Conservation (phyloP, 2,888 invertebrate species). For the Amblyjoppa fuscipennis region DNA sequence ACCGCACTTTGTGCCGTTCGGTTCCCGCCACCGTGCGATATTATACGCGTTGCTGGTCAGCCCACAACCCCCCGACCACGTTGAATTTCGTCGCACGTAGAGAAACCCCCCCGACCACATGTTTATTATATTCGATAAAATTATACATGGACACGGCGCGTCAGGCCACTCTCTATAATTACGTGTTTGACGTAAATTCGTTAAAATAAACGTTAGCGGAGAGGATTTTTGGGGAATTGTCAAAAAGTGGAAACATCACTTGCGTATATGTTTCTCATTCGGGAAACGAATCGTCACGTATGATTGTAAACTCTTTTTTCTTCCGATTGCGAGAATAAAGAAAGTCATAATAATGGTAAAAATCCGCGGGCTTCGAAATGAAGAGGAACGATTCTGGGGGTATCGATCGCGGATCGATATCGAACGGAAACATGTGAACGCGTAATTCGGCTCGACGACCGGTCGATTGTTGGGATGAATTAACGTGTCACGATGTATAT, state of each 20-base stretch:
- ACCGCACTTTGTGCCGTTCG: conserved; percentile 58
- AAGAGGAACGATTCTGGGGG: no score
- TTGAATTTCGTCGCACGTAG: conserved; percentile 72
- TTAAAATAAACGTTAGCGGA: not conserved
- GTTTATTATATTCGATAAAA: conserved; percentile 71
- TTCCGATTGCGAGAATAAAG: no score
- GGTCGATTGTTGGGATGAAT: no score
- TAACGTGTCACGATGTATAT: no score
- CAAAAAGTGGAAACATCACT: not conserved
- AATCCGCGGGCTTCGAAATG: no score
- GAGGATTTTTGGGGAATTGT: not conserved
- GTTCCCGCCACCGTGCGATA: conserved; percentile 44
- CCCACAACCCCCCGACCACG: conserved; percentile 53
- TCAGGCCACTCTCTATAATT: conserved; percentile 13
- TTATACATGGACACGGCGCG: conserved; percentile 52
- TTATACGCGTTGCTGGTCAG: conserved; percentile 55
- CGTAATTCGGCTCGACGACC: no score
- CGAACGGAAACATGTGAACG: no score
- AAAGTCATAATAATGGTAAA: no score
- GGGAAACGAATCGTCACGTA: no score
- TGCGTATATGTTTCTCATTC: no score
- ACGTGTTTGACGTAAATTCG: conserved; percentile 2
- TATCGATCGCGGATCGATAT: no score
- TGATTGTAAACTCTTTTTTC: no score
- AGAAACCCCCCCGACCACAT: conserved; percentile 49